Percentiles rank a stretch among this genome's conserved stretches.
Evolutionary conservation across 37 sponge, comb jelly and placozoan species (phyloP).

Genomic region (Halichondria panicea): DNA sequence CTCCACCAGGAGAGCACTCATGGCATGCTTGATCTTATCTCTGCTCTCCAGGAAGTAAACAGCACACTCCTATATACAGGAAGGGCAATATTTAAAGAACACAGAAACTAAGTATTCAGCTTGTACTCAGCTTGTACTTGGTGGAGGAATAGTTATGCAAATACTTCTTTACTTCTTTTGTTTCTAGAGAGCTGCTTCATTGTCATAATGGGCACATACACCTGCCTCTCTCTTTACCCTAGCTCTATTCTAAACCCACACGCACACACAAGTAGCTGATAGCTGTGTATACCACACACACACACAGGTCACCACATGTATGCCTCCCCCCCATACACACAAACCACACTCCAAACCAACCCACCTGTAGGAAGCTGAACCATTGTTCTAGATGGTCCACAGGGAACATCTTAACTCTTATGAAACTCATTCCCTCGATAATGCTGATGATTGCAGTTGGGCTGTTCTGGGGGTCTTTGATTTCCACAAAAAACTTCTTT

Average conservation of each 20-base stretch:
- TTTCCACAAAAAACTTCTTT: constrained; percentile 77
- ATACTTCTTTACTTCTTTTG: too few relatives aligned
- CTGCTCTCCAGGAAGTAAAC: constrained; percentile 65
- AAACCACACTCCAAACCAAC: background rate
- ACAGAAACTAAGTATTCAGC: too few relatives aligned
- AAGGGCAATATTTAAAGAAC: background rate
- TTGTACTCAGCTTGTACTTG: too few relatives aligned
- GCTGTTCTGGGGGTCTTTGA: constrained; percentile 63
- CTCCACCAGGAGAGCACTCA: constrained; percentile 85
- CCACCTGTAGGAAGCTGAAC: constrained; percentile 92
- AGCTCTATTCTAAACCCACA: too few relatives aligned
- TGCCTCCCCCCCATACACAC: background rate
- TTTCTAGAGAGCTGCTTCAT: too few relatives aligned
- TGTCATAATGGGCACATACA: too few relatives aligned
- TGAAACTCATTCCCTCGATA: constrained; percentile 93
- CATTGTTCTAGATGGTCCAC: constrained; percentile 96
- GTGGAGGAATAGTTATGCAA: too few relatives aligned
- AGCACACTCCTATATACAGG: constrained; percentile 74
- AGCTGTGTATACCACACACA: too few relatives aligned
- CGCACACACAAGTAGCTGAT: too few relatives aligned
- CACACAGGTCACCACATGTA: background rate
- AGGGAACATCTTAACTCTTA: constrained; percentile 94
- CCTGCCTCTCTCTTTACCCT: too few relatives aligned
- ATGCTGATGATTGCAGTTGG: constrained; percentile 65
- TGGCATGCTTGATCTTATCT: constrained; percentile 73